A percentile compares a stretch with the other conserved stretches of the same genome.
These are phyloP conservation scores for Tanytarsus gracilentus DNA, from an alignment of 2,888 invertebrate species.

Conservation along the genomic window DNA sequence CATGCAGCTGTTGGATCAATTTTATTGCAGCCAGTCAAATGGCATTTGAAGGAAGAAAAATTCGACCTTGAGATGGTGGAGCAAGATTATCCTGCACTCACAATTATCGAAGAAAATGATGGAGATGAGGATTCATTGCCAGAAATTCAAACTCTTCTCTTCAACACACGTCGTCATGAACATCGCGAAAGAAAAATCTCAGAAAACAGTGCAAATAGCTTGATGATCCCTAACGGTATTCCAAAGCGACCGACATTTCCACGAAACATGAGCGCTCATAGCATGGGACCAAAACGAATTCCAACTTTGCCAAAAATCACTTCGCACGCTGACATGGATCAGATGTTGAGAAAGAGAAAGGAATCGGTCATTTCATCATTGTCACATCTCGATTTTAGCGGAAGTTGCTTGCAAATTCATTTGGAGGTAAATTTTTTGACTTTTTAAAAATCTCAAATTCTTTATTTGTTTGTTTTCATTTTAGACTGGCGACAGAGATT, in stretches of 20 bases:
- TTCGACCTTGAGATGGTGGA: slow-evolving; percentile 49
- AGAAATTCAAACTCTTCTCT: slow-evolving; percentile 41
- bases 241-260: slow-evolving; percentile 42
- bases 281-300: slow-evolving; percentile 38
- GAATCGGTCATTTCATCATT: slow-evolving; percentile 62
- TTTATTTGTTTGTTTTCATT: not conserved
- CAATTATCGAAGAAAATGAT: slow-evolving; percentile 46
- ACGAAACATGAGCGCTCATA: slow-evolving; percentile 42
- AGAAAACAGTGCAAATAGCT: slow-evolving; percentile 1
- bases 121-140: slow-evolving; percentile 46
- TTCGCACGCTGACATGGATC: slow-evolving; percentile 46
- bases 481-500: slow-evolving; percentile 41
- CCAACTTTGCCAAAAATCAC: slow-evolving; percentile 47
- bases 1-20: slow-evolving; percentile 59
- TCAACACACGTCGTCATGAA: slow-evolving; percentile 37
- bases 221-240: slow-evolving; percentile 34
- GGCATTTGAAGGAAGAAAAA: slow-evolving; percentile 52
- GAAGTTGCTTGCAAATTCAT: slow-evolving; percentile 61
- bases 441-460: not conserved
- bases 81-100: slow-evolving; percentile 52
- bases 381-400: slow-evolving; percentile 65
- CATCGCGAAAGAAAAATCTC: slow-evolving; percentile 33
- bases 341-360: slow-evolving; percentile 49
- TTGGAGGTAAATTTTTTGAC: slow-evolving; percentile 48
- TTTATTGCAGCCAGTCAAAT: slow-evolving; percentile 60